Percentiles rank a stretch among this genome's conserved stretches.
Conservation (phyloP, 2,797 vertebrate genomes). For the Protonibea diacanthus region DNA sequence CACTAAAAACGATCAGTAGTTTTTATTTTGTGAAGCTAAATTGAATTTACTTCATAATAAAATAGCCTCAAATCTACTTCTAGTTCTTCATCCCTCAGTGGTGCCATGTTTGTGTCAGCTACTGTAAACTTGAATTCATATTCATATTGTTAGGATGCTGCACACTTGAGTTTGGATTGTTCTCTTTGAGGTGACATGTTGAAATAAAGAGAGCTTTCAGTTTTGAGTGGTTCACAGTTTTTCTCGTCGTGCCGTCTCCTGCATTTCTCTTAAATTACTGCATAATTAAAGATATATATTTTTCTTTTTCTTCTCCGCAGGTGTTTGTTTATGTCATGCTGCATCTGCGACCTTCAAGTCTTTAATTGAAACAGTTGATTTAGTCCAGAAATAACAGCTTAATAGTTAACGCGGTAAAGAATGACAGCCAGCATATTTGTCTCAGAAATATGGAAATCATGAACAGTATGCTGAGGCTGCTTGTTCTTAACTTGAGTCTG, state of each 20-base stretch:
- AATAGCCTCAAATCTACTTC: background rate
- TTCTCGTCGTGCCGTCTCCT: constrained; percentile 1
- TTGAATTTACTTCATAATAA: background rate
- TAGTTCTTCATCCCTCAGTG: background rate
- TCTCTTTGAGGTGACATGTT: background rate
- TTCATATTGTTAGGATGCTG: background rate
- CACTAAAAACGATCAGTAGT: background rate
- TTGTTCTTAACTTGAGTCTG: background rate
- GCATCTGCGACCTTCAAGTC: background rate
- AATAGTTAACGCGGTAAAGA: background rate
- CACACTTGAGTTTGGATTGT: no score
- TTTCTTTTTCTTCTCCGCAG: background rate
- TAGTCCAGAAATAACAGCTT: background rate
- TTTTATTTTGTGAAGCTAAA: background rate
- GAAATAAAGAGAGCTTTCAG: background rate
- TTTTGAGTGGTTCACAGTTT: constrained; percentile 1
- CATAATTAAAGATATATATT: background rate
- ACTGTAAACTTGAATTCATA: background rate
- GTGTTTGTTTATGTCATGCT: background rate
- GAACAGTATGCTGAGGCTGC: background rate
- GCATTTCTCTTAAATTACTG: constrained; percentile 2
- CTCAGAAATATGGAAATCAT: background rate
- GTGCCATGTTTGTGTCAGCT: background rate
- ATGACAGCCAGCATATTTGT: background rate
- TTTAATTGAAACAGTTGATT: background rate